These are phyloP conservation scores for Epizoanthus fatuus DNA, from an alignment of 92 coral and sea anemone species.

Conservation along the genomic window DNA sequence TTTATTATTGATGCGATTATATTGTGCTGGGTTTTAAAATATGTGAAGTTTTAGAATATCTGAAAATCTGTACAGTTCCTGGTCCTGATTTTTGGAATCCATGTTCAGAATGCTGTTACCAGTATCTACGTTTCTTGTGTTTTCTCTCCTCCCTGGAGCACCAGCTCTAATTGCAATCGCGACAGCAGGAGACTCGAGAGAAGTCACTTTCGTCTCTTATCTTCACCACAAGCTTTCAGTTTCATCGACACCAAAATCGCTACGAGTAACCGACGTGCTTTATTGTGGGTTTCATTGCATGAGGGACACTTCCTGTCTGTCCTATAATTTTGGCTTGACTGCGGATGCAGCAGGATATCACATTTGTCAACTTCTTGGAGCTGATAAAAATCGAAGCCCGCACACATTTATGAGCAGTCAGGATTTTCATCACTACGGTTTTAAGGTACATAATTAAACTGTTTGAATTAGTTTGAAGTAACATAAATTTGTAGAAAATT, in stretches of 20 bases:
- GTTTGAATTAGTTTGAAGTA: too few species aligned
- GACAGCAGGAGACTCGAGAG: too few species aligned
- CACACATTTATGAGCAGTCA: not conserved
- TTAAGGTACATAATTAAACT: not conserved
- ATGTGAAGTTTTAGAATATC: too few species aligned
- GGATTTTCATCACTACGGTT: constrained; percentile 1
- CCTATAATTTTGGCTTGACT: constrained; percentile 9
- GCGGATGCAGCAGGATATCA: not conserved
- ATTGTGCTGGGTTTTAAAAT: too few species aligned
- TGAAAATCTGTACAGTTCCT: not conserved
- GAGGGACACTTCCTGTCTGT: constrained; percentile 7
- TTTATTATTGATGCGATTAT: too few species aligned
- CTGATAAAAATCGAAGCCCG: not conserved
- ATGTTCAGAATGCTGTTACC: too few species aligned
- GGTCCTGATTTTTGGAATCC: too few species aligned
- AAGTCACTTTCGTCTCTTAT: not conserved
- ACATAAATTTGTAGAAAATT: too few species aligned
- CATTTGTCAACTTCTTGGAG: constrained; percentile 4
- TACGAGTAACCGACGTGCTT: constrained; percentile 15
- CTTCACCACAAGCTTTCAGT: not conserved
- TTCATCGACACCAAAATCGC: not conserved
- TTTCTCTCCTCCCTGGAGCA: not conserved
- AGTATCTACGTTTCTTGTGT: not conserved
- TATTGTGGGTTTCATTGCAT: constrained; percentile 3
- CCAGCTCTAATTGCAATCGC: too few species aligned